phyloP scores from a whole-genome alignment of 2,113 vertebrate genomes.

The Lontra canadensis region DNA sequence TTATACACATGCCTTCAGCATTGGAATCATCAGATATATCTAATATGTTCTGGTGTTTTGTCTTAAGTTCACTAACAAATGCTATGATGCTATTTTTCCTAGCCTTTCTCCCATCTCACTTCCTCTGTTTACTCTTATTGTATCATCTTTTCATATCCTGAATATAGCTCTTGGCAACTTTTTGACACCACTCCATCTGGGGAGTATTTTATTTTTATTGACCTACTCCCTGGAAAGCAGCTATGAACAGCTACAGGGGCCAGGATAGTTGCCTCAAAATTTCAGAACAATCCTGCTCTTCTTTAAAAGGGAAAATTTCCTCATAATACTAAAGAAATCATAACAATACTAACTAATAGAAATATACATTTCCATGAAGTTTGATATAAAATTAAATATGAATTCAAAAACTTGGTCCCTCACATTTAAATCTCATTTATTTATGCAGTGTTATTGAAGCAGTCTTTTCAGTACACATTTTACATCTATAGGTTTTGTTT shows the following conservation, averaged over 20 bases:
- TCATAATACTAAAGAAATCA: neutral
- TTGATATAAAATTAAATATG: neutral
- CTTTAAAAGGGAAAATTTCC: neutral
- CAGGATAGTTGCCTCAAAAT: neutral
- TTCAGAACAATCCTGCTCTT: neutral
- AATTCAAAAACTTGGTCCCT: neutral
- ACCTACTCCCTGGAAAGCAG: neutral
- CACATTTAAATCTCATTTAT: neutral
- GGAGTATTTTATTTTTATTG: neutral
- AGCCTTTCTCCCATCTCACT: neutral
- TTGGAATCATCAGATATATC: neutral
- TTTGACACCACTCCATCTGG: neutral
- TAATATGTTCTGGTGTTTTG: neutral
- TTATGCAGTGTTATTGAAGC: neutral
- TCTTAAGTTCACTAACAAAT: neutral
- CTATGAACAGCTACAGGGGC: neutral
- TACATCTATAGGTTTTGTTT: neutral
- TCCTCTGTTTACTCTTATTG: neutral
- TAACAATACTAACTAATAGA: neutral
- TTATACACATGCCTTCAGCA: neutral
- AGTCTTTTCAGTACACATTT: neutral
- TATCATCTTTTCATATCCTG: neutral
- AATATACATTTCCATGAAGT: neutral
- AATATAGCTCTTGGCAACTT: neutral
- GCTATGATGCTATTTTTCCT: neutral